Evolutionary conservation across 2,797 vertebrate species (phyloP).

Genomic region (Glyptemys insculpta): DNA sequence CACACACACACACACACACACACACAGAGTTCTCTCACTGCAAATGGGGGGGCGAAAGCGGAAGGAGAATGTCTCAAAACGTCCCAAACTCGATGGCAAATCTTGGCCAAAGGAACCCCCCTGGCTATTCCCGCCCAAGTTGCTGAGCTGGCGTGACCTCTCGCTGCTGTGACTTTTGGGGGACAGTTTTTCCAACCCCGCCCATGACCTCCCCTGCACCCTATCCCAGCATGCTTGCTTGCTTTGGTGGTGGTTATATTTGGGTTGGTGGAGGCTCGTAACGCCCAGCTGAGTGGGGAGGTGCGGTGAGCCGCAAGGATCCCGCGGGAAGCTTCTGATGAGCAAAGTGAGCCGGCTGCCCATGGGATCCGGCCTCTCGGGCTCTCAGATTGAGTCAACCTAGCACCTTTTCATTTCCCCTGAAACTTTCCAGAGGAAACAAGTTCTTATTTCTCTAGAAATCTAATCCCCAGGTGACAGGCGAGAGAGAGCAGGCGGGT

Average conservation of each 20-base stretch:
- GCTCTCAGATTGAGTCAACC: constrained; percentile 23
- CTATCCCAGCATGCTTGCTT: background rate
- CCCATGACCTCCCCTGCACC: too few species aligned
- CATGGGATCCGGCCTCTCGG: background rate
- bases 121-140: background rate
- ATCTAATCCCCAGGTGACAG: background rate
- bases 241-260: background rate
- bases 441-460: background rate
- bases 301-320: background rate
- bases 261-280: background rate
- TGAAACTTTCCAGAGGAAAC: constrained; percentile 48
- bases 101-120: background rate
- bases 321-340: background rate
- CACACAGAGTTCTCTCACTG: rapidly evolving
- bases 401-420: background rate
- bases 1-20: background rate
- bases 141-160: background rate
- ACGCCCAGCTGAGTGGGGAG: background rate
- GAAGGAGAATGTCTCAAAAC: rapidly evolving
- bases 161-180: background rate
- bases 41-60: background rate
- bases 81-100: background rate
- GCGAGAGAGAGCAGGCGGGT: background rate
- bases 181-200: background rate
- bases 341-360: background rate